Base-by-base conservation (phyloP, 2,113 vertebrate species). In the Halcyon malimbica region DNA sequence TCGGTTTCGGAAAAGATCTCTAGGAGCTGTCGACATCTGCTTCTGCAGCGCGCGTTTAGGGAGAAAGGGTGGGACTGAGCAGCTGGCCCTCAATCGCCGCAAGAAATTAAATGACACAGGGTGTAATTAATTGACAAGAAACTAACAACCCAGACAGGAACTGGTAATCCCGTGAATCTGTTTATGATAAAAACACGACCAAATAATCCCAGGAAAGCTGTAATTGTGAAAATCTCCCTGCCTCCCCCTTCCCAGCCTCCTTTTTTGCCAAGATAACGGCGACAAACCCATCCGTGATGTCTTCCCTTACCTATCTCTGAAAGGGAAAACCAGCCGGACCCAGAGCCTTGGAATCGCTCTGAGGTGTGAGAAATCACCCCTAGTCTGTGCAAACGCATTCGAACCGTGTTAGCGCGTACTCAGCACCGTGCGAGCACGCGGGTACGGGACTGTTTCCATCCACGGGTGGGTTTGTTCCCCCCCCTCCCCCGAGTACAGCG, bases 121-220 rank as follows among this genome's bases (percentile, higher is more conserved):
- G 90, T 93, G 79, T 93, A 94, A 95, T 92, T 94, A 89, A 91
- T 78, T 84, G 89, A 94, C 83, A 87, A 92, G 92, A 67, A 93
- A 75, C 84, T 87, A 81, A 85, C 51, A 82, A 60, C 74, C 89
- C 90, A 94, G 85, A 85, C 9, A 13, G 87, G 85, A 96, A 73
- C 85, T 94, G 88, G 90, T 94, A 95, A 90, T 83, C 93, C 79
- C 44, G 4, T 48, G 26, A 80, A 95, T 96, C 93, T 89, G 90
- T 91, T 95, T 63, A 88, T 41, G 89, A 62, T 89, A 51, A 76
- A 95, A 91, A 46, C 69, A 57, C 1, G 10, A 83, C 76, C 83
- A 91, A 87, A 93, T 95, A 83, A 85, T 95, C 86, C 92, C 77
- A 77, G 50, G 73, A 85, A 92, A 93, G 65, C 67, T 42, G 46